phyloP scores from a whole-genome alignment of 2,797 vertebrate genomes.

The Spinibarbus caldwelli region DNA sequence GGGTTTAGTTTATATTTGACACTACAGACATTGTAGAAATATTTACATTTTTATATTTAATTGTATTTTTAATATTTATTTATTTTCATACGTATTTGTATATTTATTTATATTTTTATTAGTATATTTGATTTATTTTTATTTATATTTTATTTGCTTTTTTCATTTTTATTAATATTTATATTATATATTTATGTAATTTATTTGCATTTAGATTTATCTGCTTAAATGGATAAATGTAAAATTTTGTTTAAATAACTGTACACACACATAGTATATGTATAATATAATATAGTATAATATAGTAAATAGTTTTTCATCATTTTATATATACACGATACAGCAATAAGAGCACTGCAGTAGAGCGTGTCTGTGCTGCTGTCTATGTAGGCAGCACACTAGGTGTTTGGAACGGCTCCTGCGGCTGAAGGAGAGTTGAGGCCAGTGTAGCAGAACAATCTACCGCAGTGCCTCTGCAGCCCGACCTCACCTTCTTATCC shows the following conservation, averaged over 20 bases:
- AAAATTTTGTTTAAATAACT: not conserved
- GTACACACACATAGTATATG: not conserved
- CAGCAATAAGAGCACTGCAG: not conserved
- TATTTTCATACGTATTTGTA: too few relatives aligned
- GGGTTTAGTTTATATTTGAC: too few relatives aligned
- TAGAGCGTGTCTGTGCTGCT: not conserved
- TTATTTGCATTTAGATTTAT: not conserved
- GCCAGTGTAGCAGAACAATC: constrained; percentile 57
- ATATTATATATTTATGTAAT: too few relatives aligned
- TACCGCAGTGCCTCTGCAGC: constrained; percentile 60
- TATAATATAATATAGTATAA: not conserved
- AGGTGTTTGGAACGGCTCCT: not conserved
- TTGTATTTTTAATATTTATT: too few relatives aligned
- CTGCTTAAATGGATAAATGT: not conserved
- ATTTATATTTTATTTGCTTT: too few relatives aligned
- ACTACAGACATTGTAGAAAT: too few relatives aligned
- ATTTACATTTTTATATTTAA: too few relatives aligned
- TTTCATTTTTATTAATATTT: too few relatives aligned
- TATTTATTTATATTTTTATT: too few relatives aligned
- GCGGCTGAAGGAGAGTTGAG: constrained; percentile 40
- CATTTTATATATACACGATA: not conserved
- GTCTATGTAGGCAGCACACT: not conserved
- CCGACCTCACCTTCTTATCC: constrained; percentile 35
- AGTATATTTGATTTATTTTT: too few relatives aligned
- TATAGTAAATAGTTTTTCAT: not conserved